A percentile compares a stretch with the other conserved stretches of the same genome.
phyloP scores from a whole-genome alignment of 2,888 invertebrate genomes.

The Aphodius granarius region DNA sequence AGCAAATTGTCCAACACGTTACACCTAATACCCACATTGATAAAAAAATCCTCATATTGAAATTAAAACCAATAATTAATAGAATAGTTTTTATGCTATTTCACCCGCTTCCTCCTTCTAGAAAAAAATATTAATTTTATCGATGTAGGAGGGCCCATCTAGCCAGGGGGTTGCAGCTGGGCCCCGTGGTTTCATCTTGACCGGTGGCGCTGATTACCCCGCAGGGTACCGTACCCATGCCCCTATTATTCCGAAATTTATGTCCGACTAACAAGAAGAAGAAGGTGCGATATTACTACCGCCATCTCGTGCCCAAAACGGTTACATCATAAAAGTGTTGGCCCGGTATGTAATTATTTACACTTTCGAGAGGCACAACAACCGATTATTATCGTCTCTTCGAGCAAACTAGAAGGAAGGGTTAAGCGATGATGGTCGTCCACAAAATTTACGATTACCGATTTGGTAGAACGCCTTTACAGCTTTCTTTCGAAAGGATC shows the following conservation, averaged over 20 bases:
- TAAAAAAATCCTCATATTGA: background rate
- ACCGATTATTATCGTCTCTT: slow-evolving; percentile 1
- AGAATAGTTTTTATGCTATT: background rate
- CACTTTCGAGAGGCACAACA: background rate
- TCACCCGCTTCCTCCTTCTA: background rate
- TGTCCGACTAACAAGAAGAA: background rate
- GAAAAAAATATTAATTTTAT: background rate
- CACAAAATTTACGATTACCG: background rate
- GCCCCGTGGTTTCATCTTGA: background rate
- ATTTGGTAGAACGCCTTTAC: background rate
- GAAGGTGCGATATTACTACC: background rate
- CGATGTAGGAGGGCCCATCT: background rate
- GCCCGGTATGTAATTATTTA: background rate
- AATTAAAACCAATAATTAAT: background rate
- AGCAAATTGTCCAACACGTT: background rate
- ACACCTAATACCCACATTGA: background rate
- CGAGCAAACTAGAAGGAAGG: background rate
- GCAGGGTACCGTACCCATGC: background rate
- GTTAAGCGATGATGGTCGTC: background rate
- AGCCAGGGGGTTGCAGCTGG: background rate
- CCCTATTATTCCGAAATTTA: background rate
- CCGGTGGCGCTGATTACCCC: background rate
- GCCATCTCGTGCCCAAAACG: background rate
- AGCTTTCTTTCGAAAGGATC: background rate
- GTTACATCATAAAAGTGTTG: slow-evolving; percentile 5